These are phyloP conservation scores for Entelurus aequoreus DNA, from an alignment of 2,113 vertebrate genomes.

Conservation along the genomic window DNA sequence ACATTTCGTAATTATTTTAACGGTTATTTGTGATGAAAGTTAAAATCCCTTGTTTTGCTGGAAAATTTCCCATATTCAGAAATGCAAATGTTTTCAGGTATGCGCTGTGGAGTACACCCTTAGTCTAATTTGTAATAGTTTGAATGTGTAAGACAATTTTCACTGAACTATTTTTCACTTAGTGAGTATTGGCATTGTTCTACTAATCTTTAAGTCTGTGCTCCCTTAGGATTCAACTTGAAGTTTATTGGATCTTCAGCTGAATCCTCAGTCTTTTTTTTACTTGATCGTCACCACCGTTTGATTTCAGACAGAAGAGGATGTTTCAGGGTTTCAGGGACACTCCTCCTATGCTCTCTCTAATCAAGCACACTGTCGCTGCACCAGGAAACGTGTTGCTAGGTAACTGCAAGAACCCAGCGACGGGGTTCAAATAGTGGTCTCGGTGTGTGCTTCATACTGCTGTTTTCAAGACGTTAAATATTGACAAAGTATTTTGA, in stretches of 20 bases:
- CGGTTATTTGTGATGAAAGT: no score
- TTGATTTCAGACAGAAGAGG: conserved; percentile 58
- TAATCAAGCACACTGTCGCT: conserved; percentile 63
- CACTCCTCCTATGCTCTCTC: conserved; percentile 56
- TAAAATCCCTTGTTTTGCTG: no score
- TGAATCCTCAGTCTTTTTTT: conserved; percentile 40
- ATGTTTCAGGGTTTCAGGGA: conserved; percentile 62
- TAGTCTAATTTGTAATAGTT: no score
- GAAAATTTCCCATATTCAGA: no score
- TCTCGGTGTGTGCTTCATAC: conserved; percentile 28
- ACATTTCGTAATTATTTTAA: no score
- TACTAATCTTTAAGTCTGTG: conserved; percentile 9
- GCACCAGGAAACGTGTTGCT: conserved; percentile 66
- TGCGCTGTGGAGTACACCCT: no score
- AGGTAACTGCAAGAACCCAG: conserved; percentile 69
- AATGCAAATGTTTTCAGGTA: no score
- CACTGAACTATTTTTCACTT: background rate
- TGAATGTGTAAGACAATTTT: conserved; percentile 2
- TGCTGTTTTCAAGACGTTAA: conserved; percentile 6
- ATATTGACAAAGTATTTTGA: conserved; percentile 24
- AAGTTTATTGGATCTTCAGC: conserved; percentile 30
- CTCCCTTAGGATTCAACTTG: conserved; percentile 8
- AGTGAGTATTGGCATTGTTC: conserved; percentile 1
- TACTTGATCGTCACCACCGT: conserved; percentile 41
- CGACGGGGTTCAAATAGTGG: conserved; percentile 62